Conservation (phyloP, 2,113 vertebrate genomes). For the Tapirus terrestris region DNA sequence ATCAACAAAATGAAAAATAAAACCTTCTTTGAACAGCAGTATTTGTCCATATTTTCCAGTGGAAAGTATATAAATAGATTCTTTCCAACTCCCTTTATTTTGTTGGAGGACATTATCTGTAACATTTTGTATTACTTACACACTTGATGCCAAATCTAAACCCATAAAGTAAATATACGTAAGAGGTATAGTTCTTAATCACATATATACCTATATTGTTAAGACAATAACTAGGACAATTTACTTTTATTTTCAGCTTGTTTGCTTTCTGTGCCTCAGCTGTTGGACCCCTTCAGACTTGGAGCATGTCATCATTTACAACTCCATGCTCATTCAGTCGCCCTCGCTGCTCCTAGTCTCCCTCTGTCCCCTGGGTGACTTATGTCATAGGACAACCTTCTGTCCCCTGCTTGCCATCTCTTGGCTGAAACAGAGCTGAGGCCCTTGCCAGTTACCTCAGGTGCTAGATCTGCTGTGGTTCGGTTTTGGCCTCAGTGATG, state of each 20-base stretch:
- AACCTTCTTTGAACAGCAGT: not conserved
- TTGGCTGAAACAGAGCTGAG: conserved; percentile 59
- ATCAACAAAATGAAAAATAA: not conserved
- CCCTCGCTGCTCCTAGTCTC: conserved; percentile 4
- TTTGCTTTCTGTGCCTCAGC: not conserved
- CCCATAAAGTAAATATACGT: not conserved
- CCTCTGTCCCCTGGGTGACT: conserved; percentile 66
- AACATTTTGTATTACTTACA: not conserved
- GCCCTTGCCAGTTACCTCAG: conserved; percentile 54
- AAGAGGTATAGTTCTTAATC: not conserved
- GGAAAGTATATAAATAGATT: not conserved
- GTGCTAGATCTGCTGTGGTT: not conserved
- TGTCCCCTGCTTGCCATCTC: conserved; percentile 45
- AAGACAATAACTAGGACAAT: not conserved
- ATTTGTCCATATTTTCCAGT: not conserved
- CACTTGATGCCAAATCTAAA: not conserved
- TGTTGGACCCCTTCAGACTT: not conserved
- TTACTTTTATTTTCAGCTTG: not conserved
- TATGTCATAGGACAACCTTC: conserved; percentile 74
- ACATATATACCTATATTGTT: not conserved
- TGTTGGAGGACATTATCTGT: not conserved
- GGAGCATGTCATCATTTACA: conserved; percentile 1
- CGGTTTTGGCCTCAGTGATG: not conserved
- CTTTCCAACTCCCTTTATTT: not conserved
- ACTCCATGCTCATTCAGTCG: not conserved